Evolutionary conservation across 2,888 invertebrate species (phyloP).

Genomic region (Doris montereyensis): DNA sequence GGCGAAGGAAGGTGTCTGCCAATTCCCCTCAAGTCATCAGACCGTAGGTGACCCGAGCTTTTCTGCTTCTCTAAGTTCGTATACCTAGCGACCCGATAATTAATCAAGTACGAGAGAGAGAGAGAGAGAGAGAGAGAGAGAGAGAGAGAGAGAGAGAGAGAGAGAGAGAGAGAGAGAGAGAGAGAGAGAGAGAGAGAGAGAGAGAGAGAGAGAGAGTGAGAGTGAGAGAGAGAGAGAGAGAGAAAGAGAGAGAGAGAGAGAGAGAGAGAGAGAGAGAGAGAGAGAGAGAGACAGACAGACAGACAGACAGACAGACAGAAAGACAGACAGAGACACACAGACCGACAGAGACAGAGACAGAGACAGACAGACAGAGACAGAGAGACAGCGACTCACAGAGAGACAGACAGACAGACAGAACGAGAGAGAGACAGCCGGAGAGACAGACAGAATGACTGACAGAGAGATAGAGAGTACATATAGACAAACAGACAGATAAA

Average conservation of each 20-base stretch:
- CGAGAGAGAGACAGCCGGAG: background rate
- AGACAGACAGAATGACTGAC: background rate
- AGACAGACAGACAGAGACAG: slow-evolving; percentile 16
- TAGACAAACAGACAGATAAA: background rate
- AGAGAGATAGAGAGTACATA: background rate
- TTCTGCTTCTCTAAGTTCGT: too few species aligned
- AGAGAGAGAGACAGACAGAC: background rate
- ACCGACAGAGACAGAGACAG: slow-evolving; percentile 25
- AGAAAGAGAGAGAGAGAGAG: background rate
- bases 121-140: too few species aligned
- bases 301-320: background rate
- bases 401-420: slow-evolving; percentile 11
- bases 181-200: too few species aligned
- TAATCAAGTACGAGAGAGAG: too few species aligned
- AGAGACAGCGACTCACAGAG: background rate
- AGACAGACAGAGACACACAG: background rate
- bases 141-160: too few species aligned
- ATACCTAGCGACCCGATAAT: too few species aligned
- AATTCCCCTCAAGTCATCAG: too few species aligned
- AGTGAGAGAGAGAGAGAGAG: background rate
- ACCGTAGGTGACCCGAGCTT: too few species aligned
- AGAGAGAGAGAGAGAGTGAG: too few species aligned
- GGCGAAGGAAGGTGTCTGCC: too few species aligned
- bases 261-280: background rate
- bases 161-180: too few species aligned